phyloP scores from a whole-genome alignment of 64 coral and sea anemone species.

The Montipora sp. region DNA sequence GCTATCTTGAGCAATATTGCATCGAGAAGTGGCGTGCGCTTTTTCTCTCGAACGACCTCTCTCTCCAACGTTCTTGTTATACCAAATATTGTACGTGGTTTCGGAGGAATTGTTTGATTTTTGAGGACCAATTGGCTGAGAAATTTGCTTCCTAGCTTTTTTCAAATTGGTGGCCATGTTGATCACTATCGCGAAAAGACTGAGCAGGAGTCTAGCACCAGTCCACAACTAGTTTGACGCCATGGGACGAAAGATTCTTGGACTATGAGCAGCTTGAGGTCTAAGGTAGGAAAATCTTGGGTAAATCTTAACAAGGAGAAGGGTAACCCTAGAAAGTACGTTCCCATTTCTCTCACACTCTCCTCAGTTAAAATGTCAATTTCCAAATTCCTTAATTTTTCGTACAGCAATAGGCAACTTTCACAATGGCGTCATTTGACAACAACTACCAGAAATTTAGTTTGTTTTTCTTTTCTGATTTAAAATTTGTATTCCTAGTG shows the following conservation, averaged over 20 bases:
- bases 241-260: too few species aligned
- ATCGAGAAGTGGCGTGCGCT: constrained; percentile 62
- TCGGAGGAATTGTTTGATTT: constrained; percentile 51
- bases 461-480: too few species aligned
- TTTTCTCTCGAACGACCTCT: constrained; percentile 66
- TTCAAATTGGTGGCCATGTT: not conserved
- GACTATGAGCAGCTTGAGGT: constrained; percentile 66
- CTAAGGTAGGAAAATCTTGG: constrained; percentile 47
- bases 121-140: constrained; percentile 71
- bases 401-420: too few species aligned
- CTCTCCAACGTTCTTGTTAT: constrained; percentile 83
- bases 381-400: too few species aligned
- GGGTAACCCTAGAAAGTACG: too few species aligned
- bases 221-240: too few species aligned
- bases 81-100: constrained; percentile 90
- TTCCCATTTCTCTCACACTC: too few species aligned
- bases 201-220: constrained; percentile 2
- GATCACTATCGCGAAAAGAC: not conserved
- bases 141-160: constrained; percentile 90
- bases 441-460: too few species aligned
- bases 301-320: not conserved
- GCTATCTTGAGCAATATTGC: constrained; percentile 73
- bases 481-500: too few species aligned
- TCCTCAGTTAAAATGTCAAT: too few species aligned
- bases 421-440: too few species aligned